These are phyloP conservation scores for Parazoanthus swiftii DNA, from an alignment of 92 coral and sea anemone genomes.

Conservation along the genomic window DNA sequence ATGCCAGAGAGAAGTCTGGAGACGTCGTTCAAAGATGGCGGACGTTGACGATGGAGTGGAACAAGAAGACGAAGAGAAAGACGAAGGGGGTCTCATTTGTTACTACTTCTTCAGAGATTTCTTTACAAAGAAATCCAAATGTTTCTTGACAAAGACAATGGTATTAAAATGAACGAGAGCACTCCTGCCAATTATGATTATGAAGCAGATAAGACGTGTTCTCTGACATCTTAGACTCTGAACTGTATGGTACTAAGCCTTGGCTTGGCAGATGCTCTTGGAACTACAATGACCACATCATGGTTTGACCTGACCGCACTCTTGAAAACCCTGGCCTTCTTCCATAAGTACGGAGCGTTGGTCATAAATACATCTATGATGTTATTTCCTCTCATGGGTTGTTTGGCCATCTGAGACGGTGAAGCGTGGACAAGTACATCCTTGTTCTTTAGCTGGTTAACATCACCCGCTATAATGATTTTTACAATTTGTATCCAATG, in stretches of 20 bases:
- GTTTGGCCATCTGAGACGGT: conserved; percentile 6
- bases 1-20: too few species aligned
- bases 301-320: conserved; percentile 33
- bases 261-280: conserved; percentile 36
- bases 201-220: conserved; percentile 30
- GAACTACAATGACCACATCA: conserved; percentile 19
- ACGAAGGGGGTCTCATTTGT: too few species aligned
- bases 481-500: conserved; percentile 43
- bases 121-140: too few species aligned
- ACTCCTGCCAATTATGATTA: conserved; percentile 27
- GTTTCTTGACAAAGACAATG: too few species aligned
- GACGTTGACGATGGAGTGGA: too few species aligned
- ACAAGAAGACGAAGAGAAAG: too few species aligned
- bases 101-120: too few species aligned
- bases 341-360: conserved; percentile 28
- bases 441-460: too few species aligned
- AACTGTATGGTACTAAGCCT: conserved; percentile 31
- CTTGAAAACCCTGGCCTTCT: conserved; percentile 24
- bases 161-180: too few species aligned
- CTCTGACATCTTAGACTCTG: conserved; percentile 33
- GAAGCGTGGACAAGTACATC: neutral
- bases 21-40: too few species aligned
- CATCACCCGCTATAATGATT: too few species aligned
- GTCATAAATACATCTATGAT: conserved; percentile 46
- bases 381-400: conserved; percentile 51